A percentile compares a stretch with the other conserved stretches of the same genome.
Conservation (phyloP, 2,797 vertebrate genomes). For the Protonibea diacanthus region DNA sequence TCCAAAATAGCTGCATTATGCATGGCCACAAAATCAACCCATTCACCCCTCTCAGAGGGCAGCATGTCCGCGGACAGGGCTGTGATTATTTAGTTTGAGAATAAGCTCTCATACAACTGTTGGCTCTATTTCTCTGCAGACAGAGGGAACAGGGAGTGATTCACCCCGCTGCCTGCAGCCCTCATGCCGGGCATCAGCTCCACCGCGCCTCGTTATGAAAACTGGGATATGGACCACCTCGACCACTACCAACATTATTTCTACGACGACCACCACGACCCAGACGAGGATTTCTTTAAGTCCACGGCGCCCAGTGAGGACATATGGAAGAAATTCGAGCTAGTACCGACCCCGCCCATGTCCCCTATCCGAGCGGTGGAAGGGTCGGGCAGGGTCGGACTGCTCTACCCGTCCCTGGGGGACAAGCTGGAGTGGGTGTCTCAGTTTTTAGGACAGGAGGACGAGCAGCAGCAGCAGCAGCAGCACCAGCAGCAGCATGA, state of each 20-base stretch:
- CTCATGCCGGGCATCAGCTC: constrained; percentile 85
- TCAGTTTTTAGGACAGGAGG: constrained; percentile 88
- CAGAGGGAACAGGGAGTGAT: constrained; percentile 76
- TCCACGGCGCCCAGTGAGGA: constrained; percentile 96
- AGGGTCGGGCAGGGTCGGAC: constrained; percentile 78
- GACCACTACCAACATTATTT: constrained; percentile 95
- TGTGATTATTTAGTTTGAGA: constrained; percentile 39
- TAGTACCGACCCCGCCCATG: constrained; percentile 93
- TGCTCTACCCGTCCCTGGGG: constrained; percentile 81
- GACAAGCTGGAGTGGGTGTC: constrained; percentile 88
- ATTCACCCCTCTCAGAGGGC: background rate
- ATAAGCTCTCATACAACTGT: constrained; percentile 31
- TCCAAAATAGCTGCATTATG: constrained; percentile 19
- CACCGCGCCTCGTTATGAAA: constrained; percentile 81
- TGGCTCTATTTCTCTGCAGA: constrained; percentile 66
- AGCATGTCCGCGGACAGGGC: constrained; percentile 13
- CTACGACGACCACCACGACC: constrained; percentile 91
- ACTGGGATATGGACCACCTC: constrained; percentile 91
- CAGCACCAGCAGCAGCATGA: constrained; percentile 79
- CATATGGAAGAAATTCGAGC: constrained; percentile 99
- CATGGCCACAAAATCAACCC: background rate
- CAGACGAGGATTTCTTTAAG: constrained; percentile 94
- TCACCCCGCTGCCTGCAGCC: constrained; percentile 61
- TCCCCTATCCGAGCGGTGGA: constrained; percentile 88
- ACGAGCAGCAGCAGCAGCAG: constrained; percentile 83